Percentiles rank a stretch among this genome's conserved stretches.
Conservation (phyloP, 2,888 invertebrate species). For the Platypus cylindrus region DNA sequence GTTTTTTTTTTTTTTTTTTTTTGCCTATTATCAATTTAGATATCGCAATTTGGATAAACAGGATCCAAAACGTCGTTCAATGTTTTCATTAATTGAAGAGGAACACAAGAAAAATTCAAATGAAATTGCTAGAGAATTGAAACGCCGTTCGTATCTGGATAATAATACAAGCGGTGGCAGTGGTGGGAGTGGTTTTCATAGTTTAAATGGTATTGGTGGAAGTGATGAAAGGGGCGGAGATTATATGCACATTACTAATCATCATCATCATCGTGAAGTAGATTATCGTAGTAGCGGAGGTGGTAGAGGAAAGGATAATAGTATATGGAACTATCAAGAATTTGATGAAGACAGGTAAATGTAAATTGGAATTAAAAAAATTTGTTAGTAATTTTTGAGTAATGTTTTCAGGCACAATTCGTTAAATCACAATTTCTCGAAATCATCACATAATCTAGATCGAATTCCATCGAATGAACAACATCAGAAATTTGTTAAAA, state of each 20-base stretch:
- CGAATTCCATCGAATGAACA: constrained; percentile 23
- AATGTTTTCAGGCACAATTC: constrained; percentile 11
- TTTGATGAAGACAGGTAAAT: constrained; percentile 20
- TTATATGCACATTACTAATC: too few relatives aligned
- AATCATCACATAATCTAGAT: constrained; percentile 28
- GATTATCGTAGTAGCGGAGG: constrained; percentile 25
- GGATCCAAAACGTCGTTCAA: constrained; percentile 33
- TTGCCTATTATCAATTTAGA: too few relatives aligned
- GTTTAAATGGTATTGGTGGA: constrained; percentile 20
- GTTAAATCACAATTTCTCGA: constrained; percentile 32
- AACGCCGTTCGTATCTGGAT: constrained; percentile 36
- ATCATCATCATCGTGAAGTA: constrained; percentile 8
- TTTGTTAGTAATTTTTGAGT: not conserved
- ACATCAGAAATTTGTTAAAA: constrained; percentile 26
- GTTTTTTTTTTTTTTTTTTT: too few relatives aligned
- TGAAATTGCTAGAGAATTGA: constrained; percentile 38
- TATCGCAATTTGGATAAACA: constrained; percentile 26
- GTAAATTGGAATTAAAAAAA: not conserved
- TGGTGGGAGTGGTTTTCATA: constrained; percentile 21
- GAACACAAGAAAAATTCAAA: constrained; percentile 36
- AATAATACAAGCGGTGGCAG: too few relatives aligned
- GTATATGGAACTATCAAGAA: constrained; percentile 39
- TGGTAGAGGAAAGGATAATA: constrained; percentile 21
- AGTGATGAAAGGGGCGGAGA: constrained; percentile 16
- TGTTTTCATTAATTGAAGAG: constrained; percentile 36